Conservation (phyloP, 1,140 invertebrate species). For the Lepidurus packardi region DNA sequence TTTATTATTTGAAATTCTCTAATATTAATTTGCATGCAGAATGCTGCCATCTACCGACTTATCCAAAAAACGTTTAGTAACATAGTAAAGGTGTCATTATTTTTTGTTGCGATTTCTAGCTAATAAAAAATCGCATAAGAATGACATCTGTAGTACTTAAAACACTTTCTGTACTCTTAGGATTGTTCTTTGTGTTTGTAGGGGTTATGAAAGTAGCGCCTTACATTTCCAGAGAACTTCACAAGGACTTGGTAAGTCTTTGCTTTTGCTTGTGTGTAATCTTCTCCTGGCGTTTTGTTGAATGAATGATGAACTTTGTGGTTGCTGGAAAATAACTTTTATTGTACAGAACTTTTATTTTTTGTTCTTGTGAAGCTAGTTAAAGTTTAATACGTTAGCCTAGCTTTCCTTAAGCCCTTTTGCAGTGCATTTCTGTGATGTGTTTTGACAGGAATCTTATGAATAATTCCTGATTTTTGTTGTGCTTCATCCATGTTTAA, state of each 20-base stretch:
- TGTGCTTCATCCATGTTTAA: no score
- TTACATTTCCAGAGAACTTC: conserved; percentile 84
- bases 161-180: conserved; percentile 82
- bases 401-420: no score
- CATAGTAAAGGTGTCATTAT: background rate
- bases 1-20: background rate
- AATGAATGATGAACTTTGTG: no score
- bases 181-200: conserved; percentile 92
- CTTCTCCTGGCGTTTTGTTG: conserved; percentile 12
- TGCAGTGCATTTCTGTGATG: no score
- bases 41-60: background rate
- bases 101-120: background rate
- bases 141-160: conserved; percentile 72
- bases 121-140: conserved; percentile 25
- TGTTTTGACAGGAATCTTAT: no score
- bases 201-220: conserved; percentile 88
- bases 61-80: background rate
- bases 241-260: conserved; percentile 89
- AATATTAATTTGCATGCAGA: background rate
- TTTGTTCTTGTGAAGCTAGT: no score
- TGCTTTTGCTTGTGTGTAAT: conserved; percentile 32
- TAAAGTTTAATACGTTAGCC: no score
- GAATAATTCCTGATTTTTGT: no score
- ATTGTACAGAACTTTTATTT: no score
- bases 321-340: no score